Percentiles rank a stretch among this genome's conserved stretches.
phyloP scores from a whole-genome alignment of 2,888 invertebrate genomes.

The Hydraecia micacea region DNA sequence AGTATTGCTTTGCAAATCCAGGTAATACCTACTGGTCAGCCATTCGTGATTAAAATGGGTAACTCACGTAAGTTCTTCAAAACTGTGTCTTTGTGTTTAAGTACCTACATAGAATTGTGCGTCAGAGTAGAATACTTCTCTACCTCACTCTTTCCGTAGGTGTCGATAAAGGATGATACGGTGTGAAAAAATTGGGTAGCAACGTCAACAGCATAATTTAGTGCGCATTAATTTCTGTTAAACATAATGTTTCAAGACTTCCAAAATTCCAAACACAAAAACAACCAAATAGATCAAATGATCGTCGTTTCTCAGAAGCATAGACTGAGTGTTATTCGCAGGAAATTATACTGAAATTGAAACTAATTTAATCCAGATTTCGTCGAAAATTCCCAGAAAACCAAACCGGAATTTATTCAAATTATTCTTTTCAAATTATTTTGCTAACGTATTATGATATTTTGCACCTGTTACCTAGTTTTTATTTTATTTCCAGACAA shows the following conservation, averaged over 20 bases:
- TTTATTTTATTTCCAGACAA: constrained; percentile 57
- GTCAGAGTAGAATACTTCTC: neutral
- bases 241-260: neutral
- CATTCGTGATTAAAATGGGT: constrained; percentile 45
- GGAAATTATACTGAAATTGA: neutral
- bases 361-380: neutral
- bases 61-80: constrained; percentile 48
- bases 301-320: neutral
- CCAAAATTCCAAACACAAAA: neutral
- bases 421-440: neutral
- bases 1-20: neutral
- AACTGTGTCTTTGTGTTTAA: constrained; percentile 7
- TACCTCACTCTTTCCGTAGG: neutral
- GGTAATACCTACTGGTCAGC: constrained; percentile 2
- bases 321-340: neutral
- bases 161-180: neutral
- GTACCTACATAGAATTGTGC: neutral
- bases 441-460: neutral
- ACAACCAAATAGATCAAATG: neutral
- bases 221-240: neutral
- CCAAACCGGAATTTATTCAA: neutral
- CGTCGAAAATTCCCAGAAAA: neutral
- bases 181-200: too few relatives aligned
- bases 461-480: neutral
- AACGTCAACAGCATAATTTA: neutral